phyloP scores from a whole-genome alignment of 1,140 invertebrate genomes.

The Cydia fagiglandana region DNA sequence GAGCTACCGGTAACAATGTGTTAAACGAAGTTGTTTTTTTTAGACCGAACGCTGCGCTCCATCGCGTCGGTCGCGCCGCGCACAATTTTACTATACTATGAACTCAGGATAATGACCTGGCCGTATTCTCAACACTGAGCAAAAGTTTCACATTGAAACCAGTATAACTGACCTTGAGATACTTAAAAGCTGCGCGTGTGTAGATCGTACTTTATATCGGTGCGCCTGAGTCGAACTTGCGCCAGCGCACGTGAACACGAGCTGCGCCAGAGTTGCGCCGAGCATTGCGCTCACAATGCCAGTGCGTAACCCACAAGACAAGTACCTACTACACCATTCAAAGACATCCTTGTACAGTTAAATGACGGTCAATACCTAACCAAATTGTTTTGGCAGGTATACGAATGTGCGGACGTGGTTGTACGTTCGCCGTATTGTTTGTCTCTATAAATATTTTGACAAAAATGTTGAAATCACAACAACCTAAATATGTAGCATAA shows the following conservation, averaged over 20 bases:
- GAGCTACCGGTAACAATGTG: constrained; percentile 1
- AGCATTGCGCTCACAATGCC: constrained; percentile 15
- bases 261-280: constrained; percentile 11
- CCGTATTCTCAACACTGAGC: background rate
- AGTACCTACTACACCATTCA: constrained; percentile 3
- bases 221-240: too few species aligned
- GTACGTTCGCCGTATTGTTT: background rate
- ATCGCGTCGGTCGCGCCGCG: constrained; percentile 12
- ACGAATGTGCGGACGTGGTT: background rate
- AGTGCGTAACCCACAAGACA: constrained; percentile 4
- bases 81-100: constrained; percentile 31
- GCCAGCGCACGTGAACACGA: background rate
- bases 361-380: background rate
- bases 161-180: background rate
- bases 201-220: background rate
- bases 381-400: constrained; percentile 6
- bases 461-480: background rate
- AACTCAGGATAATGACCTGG: constrained; percentile 30
- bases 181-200: background rate
- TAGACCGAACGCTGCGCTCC: constrained; percentile 9
- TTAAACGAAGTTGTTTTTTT: constrained; percentile 10
- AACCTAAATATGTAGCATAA: too few species aligned
- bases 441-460: background rate
- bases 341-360: constrained; percentile 13
- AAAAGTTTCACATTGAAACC: background rate